Base-by-base conservation (phyloP, 2,888 invertebrate species). In the Abscondita cerata region DNA sequence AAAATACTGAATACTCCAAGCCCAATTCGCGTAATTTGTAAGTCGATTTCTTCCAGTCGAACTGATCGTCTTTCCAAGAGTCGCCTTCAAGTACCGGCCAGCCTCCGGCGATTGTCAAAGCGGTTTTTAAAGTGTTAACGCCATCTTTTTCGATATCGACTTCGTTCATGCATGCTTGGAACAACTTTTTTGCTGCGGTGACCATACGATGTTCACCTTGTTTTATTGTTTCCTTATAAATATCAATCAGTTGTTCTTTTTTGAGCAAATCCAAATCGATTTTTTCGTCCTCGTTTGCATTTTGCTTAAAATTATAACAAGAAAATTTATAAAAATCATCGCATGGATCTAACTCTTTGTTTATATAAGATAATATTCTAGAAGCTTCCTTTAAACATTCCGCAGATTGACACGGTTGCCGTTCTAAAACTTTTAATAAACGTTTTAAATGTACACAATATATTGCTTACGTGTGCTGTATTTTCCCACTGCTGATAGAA, bases 41-140 rank as follows among this genome's bases (percentile, higher is more conserved):
- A n/a, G 76, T 70, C 20, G 75, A 72, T 20, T 69, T 68, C 53
- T 70, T 72, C 79, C 80, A 80, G 66, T 77, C 73, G 68, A 77
- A 80, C 34, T 68, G 81, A 54, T 66, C 66, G 47, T 76, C 74
- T 48, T 78, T 74, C 84, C 84, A 84, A 40, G 75, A 72, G 59
- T 76, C 72, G 11, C 81, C 81, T 59, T 81, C 81, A 5, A 84
- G 71, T 11, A 82, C 81, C 3, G 87, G 87, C 86, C 87, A 87
- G 1, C 86, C 86, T 8, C 86, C 86, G 25, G 86, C 79, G 65
- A 80, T 76, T 36, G 75, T 72, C 44, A 87, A 75, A 64, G 77
- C 71, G 56, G 72, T 68, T 67, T 71, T 74, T 16, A 78, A 72
- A 52, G 78, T 70, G 55, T 74, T 75, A 61, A 78, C 68, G 52